Evolutionary conservation across 1,140 invertebrate genomes (phyloP), one percentile per base, ranked within the genome.

Genomic region (Latrodectus geometricus): DNA sequence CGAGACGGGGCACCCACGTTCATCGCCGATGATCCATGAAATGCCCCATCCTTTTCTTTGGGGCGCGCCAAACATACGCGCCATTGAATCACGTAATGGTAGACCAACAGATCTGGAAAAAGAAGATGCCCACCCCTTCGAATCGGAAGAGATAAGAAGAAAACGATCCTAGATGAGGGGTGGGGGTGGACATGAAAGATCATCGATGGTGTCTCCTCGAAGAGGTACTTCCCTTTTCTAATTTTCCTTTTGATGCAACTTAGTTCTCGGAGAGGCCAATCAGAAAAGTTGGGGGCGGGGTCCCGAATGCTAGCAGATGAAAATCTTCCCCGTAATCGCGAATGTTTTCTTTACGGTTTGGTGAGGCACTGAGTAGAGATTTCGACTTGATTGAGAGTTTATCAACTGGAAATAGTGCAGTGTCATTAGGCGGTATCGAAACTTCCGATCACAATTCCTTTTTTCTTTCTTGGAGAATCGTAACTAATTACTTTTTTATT

Each of bases 61-160:
- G 75, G 54, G 48, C 54, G 54, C 54, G 11, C 72, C 52, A 56
- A 76, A 78, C 61, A 78, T 68, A 61, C 54, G 56, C 76, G 21
- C 76, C 76, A 78, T 78, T 78, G 76, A 78, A 23, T 78, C 76
- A 78, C 76, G 76, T 78, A 78, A 77, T 78, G 76, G 76, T 69
- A 78, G 61, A 78, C 76, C 76, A 56, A 76, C 74, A 69, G 68
- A 69, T 69, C 68, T 69, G n/a, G 68, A 69, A 21, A 61, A 61
- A 61, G 17, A 61, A 61, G 20, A 4, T 20, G 68, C 11, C 73
- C 73, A 15, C 48, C 73, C 14, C 49, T 35, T 50, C 50, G 17
- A 75, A 8, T 52, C 15, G n/a, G 17, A 17, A 61, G 11, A 17
- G 11, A 11, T 14, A 61, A 61, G 11, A 11, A 61, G 17, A 61